Evolutionary conservation across 2,888 invertebrate species (phyloP), one percentile per base, ranked within the genome.

Genomic region (Ernsta delagoae): DNA sequence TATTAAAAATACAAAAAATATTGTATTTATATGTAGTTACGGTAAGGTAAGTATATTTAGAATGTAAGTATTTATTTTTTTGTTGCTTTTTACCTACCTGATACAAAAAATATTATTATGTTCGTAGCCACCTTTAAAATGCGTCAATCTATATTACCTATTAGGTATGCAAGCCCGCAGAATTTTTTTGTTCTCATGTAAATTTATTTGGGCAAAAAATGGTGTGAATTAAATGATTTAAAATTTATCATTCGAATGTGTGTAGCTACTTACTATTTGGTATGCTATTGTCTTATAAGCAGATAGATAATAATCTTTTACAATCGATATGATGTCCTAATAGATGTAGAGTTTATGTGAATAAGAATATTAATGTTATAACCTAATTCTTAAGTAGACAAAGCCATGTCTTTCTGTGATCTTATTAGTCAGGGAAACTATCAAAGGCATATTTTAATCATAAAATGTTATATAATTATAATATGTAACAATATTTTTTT

Each of bases 11-110:
- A 60, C 43, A 34, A 66, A 50, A 43, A 24, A 39, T 65, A 61
- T 39, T 56, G 71, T 63, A 24, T 24, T 24, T 24, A 24, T 24
- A 24, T 24, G 24, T 24, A 24, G n/a, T n/a, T n/a, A n/a, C n/a
- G n/a, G n/a, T n/a, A n/a, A n/a, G 63, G 24, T 75, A 74, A 71
- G 65, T 73, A 70, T 59, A 63, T 61, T 65, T 73, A 73, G 50
- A 50, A 24, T 50, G 8, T 59, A 65, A 65, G 57, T 65, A 59
- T 65, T 65, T 59, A 65, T 65, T 65, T 39, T 39, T 65, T 39
- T 54, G 24, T 24, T 24, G 24, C 24, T 24, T 24, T 24, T 24
- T 24, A 3, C 24, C 24, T 24, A 24, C 24, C 3, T 24, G 1
- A 24, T 1, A 24, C 24, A 24, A 24, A 24, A 24, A 24, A 24